Evolutionary conservation across 2,113 vertebrate species (phyloP).

Genomic region (Brevimyrus niger): DNA sequence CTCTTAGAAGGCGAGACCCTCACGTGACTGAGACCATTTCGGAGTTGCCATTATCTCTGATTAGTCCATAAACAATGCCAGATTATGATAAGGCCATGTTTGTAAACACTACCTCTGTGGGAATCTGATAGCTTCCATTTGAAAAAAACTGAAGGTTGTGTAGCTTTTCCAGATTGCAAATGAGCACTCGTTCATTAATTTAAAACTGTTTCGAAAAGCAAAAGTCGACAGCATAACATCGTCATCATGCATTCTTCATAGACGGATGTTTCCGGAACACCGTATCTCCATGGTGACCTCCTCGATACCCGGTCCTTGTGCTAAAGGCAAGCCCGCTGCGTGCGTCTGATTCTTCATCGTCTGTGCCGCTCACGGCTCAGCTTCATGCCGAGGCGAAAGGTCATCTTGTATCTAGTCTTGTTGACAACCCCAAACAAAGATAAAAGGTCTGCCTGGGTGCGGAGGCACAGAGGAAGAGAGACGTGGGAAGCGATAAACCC

Average conservation of each 20-base stretch:
- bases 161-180: neutral
- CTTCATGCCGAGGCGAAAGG: neutral
- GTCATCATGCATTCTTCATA: neutral
- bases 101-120: neutral
- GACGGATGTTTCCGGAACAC: neutral
- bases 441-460: neutral
- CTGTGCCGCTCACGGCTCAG: neutral
- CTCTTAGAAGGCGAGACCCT: neutral
- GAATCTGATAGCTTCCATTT: neutral
- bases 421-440: neutral
- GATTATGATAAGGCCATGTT: neutral
- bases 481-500: neutral
- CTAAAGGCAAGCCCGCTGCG: neutral
- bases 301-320: neutral
- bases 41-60: neutral
- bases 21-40: neutral
- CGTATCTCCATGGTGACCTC: neutral
- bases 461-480: neutral
- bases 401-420: slow-evolving; percentile 5
- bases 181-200: neutral
- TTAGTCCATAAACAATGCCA: neutral
- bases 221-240: neutral
- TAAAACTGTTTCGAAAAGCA: neutral
- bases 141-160: neutral
- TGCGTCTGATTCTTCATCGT: neutral